Conservation (phyloP, 2,888 invertebrate genomes). For the Stratiomys singularior region DNA sequence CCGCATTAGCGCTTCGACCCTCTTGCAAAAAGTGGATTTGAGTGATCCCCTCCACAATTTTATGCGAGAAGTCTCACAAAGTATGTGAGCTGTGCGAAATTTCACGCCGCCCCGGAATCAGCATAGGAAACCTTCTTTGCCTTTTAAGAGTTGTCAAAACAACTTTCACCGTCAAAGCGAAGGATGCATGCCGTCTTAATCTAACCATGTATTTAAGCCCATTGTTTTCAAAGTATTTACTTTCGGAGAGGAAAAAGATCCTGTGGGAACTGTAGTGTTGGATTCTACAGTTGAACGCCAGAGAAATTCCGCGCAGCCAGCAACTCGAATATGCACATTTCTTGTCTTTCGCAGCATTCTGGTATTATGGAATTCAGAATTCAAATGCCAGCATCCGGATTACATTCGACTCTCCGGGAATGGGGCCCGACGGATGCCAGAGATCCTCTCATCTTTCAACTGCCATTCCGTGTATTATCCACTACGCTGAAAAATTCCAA, state of each 20-base stretch:
- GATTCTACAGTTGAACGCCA: too few relatives aligned
- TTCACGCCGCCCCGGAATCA: neutral
- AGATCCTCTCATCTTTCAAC: slow-evolving; percentile 35
- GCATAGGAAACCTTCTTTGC: neutral
- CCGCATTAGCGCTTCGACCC: slow-evolving; percentile 45
- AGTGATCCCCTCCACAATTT: neutral
- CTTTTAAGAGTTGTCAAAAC: too few relatives aligned
- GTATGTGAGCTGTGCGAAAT: neutral
- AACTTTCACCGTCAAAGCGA: too few relatives aligned
- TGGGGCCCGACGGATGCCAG: slow-evolving; percentile 11
- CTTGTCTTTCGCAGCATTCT: neutral
- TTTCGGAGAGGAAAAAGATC: too few relatives aligned
- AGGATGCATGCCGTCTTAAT: too few relatives aligned
- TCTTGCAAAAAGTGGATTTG: slow-evolving; percentile 42
- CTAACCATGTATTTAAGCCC: too few relatives aligned
- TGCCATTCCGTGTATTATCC: slow-evolving; percentile 39
- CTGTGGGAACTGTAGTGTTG: too few relatives aligned
- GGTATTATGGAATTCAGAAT: slow-evolving; percentile 40
- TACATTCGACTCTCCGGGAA: slow-evolving; percentile 13
- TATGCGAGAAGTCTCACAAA: too few relatives aligned
- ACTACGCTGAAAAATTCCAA: slow-evolving; percentile 49
- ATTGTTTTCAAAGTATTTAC: too few relatives aligned
- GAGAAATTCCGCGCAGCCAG: too few relatives aligned
- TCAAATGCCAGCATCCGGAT: slow-evolving; percentile 38
- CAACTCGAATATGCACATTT: too few relatives aligned